Conservation (phyloP, 2,888 invertebrate genomes). For the Piscicola geometra region DNA sequence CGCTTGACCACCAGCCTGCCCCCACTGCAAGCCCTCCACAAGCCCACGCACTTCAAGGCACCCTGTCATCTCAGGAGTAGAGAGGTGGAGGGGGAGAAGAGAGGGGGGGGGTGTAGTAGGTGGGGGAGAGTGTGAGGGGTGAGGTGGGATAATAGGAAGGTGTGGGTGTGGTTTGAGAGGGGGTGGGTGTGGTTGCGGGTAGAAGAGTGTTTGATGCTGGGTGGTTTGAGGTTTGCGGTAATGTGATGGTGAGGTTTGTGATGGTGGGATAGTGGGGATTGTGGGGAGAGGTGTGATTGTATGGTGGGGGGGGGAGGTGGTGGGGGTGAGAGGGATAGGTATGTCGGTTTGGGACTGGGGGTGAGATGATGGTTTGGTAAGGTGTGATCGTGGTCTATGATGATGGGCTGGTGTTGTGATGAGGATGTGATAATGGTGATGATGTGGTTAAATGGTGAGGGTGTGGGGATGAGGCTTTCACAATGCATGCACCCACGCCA, state of each 20-base stretch:
- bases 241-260: background rate
- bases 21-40: background rate
- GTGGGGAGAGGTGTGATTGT: background rate
- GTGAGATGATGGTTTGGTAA: no score
- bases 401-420: no score
- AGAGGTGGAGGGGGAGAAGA: background rate
- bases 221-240: background rate
- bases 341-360: no score
- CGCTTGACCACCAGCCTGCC: background rate
- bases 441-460: background rate
- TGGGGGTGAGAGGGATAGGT: background rate
- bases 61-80: slow-evolving; percentile 23
- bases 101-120: no score
- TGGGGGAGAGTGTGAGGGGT: background rate
- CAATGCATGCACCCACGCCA: background rate
- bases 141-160: no score
- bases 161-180: background rate
- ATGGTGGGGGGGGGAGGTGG: background rate
- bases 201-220: background rate
- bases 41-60: slow-evolving; percentile 6
- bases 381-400: no score
- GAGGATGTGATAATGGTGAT: no score
- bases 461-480: no score
- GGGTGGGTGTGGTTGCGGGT: no score
- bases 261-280: background rate